Percentiles rank a stretch among this genome's conserved stretches.
phyloP scores from a whole-genome alignment of 1,140 invertebrate genomes.

The Drosophila rhopaloa region DNA sequence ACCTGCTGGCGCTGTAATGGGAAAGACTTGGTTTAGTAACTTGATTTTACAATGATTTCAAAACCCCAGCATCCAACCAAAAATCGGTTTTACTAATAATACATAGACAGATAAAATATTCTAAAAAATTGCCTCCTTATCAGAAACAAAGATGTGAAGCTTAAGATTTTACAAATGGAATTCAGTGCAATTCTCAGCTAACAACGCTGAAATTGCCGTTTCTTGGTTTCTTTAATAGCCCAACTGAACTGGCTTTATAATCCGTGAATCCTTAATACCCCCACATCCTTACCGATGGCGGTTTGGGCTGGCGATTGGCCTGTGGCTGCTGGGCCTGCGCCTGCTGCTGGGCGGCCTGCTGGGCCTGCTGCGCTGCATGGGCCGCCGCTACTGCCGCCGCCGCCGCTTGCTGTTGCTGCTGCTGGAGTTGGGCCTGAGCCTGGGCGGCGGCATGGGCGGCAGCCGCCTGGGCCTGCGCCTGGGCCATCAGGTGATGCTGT shows the following conservation, averaged over 20 bases:
- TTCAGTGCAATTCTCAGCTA: too few relatives aligned
- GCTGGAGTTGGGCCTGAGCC: constrained; percentile 76
- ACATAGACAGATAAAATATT: too few relatives aligned
- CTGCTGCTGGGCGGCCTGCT: constrained; percentile 80
- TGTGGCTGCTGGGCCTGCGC: constrained; percentile 85
- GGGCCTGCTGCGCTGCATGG: constrained; percentile 59
- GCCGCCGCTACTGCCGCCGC: constrained; percentile 82
- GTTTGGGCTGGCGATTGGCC: constrained; percentile 84
- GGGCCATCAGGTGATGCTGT: constrained; percentile 71
- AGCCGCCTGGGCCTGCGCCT: constrained; percentile 80
- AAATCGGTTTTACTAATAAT: too few relatives aligned
- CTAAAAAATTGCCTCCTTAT: too few relatives aligned
- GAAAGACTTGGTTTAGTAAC: neutral
- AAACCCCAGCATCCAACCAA: too few relatives aligned
- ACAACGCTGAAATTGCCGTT: too few relatives aligned
- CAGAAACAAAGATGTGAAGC: too few relatives aligned
- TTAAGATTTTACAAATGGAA: too few relatives aligned
- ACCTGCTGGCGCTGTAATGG: constrained; percentile 85
- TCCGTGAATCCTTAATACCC: neutral
- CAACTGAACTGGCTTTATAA: too few relatives aligned
- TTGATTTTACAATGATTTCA: neutral
- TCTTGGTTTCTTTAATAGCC: neutral
- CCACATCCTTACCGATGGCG: constrained; percentile 67
- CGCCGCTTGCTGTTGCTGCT: constrained; percentile 81
- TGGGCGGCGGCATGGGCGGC: constrained; percentile 84